Base-by-base conservation (phyloP, 2,888 invertebrate species). In the Agrotis segetum region DNA sequence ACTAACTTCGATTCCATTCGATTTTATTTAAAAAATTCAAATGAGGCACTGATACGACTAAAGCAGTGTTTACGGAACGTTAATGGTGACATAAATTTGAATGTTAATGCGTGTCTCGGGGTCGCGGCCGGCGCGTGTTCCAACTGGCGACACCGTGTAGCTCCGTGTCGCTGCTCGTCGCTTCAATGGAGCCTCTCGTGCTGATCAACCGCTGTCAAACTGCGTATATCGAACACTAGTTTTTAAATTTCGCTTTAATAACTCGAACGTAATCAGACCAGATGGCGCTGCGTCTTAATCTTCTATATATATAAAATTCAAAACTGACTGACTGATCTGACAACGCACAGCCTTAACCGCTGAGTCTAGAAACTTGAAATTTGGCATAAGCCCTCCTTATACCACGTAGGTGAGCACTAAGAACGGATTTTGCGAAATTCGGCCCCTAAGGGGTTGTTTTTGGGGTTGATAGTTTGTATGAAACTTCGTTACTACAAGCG, bases 41-140 rank as follows among this genome's bases (percentile, higher is more conserved):
- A 82, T 81, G 67, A 76, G 82, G 72, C 84, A 82, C 82, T 87
- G 87, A 88, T 85, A 85, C 83, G 86, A 81, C 82, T 83, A 85
- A 85, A 86, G 83, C 82, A 74, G 71, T 84, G 86, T 86, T 89
- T 85, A 88, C 86, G 85, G 77, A 83, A 75, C 83, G 84, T 83
- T 85, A 84, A 86, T 87, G 84, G 84, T 79, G 84, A 87, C 88
- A 89, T 89, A 84, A 84, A 89, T 89, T 89, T 85, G 81, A 88
- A 89, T 88, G 75, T 78, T 85, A 90, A 89, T 88, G 85, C 70
- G 77, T 65, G 67, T 70, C 68, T 60, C 81, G 83, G 84, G 80
- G 84, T 83, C 83, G 77, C 70, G 69, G 49, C 65, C 49, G 58
- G 3, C 49, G 14, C 56, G 79, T 50, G 14, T 74, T 74, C 73